Conservation (phyloP, 2,113 vertebrate genomes). For the Holacanthus passer region DNA sequence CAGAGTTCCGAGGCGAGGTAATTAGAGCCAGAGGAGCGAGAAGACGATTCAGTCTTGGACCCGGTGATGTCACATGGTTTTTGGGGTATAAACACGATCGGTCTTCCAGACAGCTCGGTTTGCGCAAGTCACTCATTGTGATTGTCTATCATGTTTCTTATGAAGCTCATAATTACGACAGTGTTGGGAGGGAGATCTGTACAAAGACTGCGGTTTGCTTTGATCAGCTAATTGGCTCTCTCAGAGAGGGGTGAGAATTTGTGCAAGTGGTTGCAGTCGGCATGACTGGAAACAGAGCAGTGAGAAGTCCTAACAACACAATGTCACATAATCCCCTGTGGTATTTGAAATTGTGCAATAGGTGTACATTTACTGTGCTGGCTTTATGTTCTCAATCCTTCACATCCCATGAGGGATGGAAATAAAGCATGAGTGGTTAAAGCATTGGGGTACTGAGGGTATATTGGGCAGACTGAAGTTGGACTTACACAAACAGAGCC, state of each 20-base stretch:
- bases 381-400: neutral
- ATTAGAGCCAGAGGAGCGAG: conserved; percentile 76
- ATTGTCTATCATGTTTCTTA: conserved; percentile 65
- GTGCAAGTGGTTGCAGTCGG: conserved; percentile 37
- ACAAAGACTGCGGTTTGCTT: conserved; percentile 71
- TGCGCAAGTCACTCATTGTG: conserved; percentile 68
- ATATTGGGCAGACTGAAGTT: neutral
- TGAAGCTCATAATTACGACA: conserved; percentile 70
- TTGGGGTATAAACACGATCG: conserved; percentile 69
- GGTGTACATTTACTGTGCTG: conserved; percentile 40
- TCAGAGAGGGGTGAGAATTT: conserved; percentile 41
- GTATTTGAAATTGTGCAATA: conserved; percentile 54
- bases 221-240: conserved; percentile 66
- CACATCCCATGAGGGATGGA: conserved; percentile 6
- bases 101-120: conserved; percentile 77
- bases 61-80: conserved; percentile 70
- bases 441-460: conserved; percentile 3
- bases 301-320: conserved; percentile 29
- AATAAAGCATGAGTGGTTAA: conserved; percentile 26
- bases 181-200: conserved; percentile 55
- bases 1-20: conserved; percentile 43
- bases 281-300: conserved; percentile 49
- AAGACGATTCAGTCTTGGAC: conserved; percentile 66
- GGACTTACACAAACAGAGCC: conserved; percentile 22
- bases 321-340: conserved; percentile 36